Evolutionary conservation across 2,797 vertebrate genomes (phyloP).

Genomic region (Heteromormyrus szaboi): DNA sequence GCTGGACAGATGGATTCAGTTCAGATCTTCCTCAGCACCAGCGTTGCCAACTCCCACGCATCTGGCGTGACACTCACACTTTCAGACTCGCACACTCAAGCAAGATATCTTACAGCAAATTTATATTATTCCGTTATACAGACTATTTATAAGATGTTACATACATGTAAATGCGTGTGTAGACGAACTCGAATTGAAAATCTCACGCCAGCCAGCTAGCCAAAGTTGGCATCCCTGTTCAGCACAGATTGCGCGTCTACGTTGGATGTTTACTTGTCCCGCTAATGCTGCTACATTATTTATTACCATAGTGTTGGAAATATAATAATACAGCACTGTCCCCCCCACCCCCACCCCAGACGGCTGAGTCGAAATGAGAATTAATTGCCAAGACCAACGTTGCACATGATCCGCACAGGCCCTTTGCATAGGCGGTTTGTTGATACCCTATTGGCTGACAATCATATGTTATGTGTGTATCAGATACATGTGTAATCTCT

Average conservation of each 20-base stretch:
- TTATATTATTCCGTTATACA: not conserved
- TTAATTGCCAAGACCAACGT: not conserved
- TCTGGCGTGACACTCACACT: not conserved
- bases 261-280: not conserved
- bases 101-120: not conserved
- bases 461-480: not conserved
- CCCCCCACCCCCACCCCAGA: not conserved
- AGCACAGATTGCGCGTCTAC: too few species aligned
- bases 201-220: not conserved
- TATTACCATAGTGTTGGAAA: not conserved
- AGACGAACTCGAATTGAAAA: not conserved
- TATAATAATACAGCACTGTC: not conserved
- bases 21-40: not conserved
- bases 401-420: not conserved
- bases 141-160: not conserved
- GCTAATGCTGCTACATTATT: not conserved
- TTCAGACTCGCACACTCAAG: not conserved
- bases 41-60: not conserved
- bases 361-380: not conserved
- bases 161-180: not conserved
- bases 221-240: not conserved
- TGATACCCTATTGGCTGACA: not conserved
- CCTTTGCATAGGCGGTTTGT: not conserved
- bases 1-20: not conserved
- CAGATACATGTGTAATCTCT: not conserved